These are phyloP conservation scores for Zaprionus inermis DNA, from an alignment of 1,140 invertebrate genomes.

Conservation along the genomic window DNA sequence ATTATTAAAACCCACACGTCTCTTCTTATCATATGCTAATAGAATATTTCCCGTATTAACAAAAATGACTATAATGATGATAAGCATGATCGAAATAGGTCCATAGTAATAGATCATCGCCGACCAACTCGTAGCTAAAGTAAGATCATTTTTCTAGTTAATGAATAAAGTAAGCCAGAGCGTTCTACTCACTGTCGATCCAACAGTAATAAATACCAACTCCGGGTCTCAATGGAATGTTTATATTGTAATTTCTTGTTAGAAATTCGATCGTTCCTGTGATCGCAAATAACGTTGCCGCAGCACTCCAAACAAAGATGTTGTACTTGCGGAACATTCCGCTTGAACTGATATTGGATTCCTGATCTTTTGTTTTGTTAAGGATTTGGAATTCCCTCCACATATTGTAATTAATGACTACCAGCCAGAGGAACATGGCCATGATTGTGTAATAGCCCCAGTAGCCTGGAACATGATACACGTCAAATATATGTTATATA, in stretches of 20 bases:
- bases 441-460: slow-evolving; percentile 5
- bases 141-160: neutral
- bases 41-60: neutral
- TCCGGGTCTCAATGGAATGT: neutral
- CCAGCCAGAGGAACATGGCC: slow-evolving; percentile 11
- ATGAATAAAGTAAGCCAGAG: neutral
- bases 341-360: neutral
- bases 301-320: slow-evolving; percentile 6
- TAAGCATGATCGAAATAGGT: neutral
- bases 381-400: neutral
- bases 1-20: neutral
- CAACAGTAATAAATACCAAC: neutral
- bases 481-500: neutral
- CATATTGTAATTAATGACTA: slow-evolving; percentile 2
- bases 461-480: neutral
- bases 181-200: neutral
- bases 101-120: slow-evolving; percentile 10
- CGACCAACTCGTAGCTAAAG: neutral
- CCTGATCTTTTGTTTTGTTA: too few species aligned
- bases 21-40: neutral
- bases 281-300: neutral
- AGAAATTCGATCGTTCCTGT: neutral
- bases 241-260: too few species aligned
- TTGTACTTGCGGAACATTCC: neutral
- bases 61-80: neutral